These are phyloP conservation scores for Ardeotis arabs DNA, from an alignment of 2,113 vertebrate species.

Conservation along the genomic window DNA sequence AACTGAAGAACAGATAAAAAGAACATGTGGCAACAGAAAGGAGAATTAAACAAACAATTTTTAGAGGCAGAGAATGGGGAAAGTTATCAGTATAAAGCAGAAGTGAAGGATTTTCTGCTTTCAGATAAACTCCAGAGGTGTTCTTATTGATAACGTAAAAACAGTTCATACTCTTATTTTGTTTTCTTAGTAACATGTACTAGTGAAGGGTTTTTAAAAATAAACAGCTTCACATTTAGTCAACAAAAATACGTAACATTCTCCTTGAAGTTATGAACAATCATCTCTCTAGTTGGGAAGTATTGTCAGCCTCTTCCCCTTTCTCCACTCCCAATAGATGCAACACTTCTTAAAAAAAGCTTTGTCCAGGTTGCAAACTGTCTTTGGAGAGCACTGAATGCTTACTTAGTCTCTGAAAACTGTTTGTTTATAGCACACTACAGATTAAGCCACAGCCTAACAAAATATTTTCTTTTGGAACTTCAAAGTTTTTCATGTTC, in stretches of 20 bases:
- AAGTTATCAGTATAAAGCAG: not conserved
- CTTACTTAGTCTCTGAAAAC: not conserved
- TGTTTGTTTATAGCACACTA: not conserved
- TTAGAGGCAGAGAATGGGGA: not conserved
- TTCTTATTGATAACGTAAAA: not conserved
- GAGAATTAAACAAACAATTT: not conserved
- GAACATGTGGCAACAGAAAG: not conserved
- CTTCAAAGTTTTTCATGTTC: accelerated
- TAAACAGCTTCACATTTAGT: not conserved
- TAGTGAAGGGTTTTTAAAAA: not conserved
- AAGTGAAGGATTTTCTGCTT: not conserved
- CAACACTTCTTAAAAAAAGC: not conserved
- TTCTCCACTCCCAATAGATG: not conserved
- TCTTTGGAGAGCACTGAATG: not conserved
- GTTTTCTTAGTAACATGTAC: not conserved
- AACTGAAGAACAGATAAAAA: not conserved
- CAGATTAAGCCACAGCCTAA: not conserved
- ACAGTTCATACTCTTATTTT: not conserved
- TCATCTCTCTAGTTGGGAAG: not conserved
- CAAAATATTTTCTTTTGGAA: not conserved
- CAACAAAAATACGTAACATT: not conserved
- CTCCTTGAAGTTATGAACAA: not conserved
- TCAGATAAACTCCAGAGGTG: not conserved
- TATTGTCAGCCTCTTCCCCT: not conserved
- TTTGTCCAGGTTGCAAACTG: not conserved